Percentiles rank a stretch among this genome's conserved stretches.
These are phyloP conservation scores for Aegithalos caudatus DNA, from an alignment of 2,113 vertebrate genomes.

Conservation along the genomic window DNA sequence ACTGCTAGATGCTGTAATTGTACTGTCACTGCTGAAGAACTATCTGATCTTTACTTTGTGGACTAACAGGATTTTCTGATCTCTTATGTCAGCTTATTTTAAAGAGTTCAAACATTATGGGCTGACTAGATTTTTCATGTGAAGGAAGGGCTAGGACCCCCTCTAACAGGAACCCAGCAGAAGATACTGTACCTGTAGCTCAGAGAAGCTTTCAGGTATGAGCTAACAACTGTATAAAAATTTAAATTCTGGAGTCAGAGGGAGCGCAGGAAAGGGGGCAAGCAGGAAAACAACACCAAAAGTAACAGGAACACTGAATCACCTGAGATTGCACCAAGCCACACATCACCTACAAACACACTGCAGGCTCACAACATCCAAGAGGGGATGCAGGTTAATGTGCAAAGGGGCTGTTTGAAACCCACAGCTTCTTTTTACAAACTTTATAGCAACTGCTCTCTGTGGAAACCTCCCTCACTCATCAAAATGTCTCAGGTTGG, in stretches of 20 bases:
- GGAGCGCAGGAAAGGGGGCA: fast-evolving
- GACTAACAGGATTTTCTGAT: conserved; percentile 34
- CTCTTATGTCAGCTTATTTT: conserved; percentile 39
- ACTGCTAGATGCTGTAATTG: conserved; percentile 58
- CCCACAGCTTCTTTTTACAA: background rate
- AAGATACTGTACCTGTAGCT: background rate
- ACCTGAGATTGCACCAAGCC: background rate
- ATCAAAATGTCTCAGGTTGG: background rate
- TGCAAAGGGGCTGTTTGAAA: background rate
- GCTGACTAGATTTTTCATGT: background rate
- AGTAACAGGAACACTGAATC: background rate
- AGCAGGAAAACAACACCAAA: background rate
- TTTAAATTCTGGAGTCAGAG: background rate
- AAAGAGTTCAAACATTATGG: background rate
- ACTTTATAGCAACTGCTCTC: background rate
- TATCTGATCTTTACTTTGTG: conserved; percentile 45
- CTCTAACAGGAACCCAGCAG: background rate
- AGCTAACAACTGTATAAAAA: background rate
- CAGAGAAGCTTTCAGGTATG: background rate
- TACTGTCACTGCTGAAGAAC: conserved; percentile 64
- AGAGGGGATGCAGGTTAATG: background rate
- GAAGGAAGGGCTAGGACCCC: background rate
- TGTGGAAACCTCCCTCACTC: background rate
- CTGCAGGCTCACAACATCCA: background rate
- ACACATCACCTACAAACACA: background rate